Percentiles rank a stretch among this genome's conserved stretches.
phyloP scores from a whole-genome alignment of 1,140 invertebrate genomes.

The Diabrotica undecimpunctata region DNA sequence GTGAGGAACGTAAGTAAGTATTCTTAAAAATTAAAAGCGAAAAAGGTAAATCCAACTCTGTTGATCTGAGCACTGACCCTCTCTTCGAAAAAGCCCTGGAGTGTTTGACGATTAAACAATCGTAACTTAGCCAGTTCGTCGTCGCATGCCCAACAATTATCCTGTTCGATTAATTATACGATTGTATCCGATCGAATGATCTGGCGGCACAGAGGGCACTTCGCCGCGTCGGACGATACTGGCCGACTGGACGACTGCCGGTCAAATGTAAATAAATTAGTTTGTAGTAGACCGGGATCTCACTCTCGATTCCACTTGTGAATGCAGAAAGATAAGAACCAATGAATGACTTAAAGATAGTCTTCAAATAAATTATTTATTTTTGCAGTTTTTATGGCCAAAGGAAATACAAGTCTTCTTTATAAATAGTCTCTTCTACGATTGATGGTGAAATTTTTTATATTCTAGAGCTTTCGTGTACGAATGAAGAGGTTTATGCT shows the following conservation, averaged over 20 bases:
- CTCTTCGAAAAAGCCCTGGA: constrained; percentile 28
- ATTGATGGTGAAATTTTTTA: no score
- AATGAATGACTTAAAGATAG: neutral
- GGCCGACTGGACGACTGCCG: constrained; percentile 5
- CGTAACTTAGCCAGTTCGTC: constrained; percentile 35
- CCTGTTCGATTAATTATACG: constrained; percentile 40
- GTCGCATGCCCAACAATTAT: constrained; percentile 39
- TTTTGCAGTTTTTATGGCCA: neutral
- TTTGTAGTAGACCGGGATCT: neutral
- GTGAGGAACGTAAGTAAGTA: no score
- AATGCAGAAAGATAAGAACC: neutral
- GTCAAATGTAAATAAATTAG: constrained; percentile 26
- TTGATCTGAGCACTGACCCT: neutral
- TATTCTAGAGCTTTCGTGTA: no score
- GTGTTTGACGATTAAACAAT: constrained; percentile 40
- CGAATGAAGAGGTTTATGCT: no score
- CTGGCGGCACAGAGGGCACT: neutral
- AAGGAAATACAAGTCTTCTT: no score
- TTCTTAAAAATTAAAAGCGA: no score
- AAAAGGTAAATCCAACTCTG: neutral
- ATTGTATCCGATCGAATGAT: constrained; percentile 28
- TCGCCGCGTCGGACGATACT: no score
- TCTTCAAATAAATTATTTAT: neutral
- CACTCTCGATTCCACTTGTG: neutral
- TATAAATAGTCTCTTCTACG: no score